Evolutionary conservation across 2,113 vertebrate species (phyloP).

Genomic region (Lethenteron reissneri): DNA sequence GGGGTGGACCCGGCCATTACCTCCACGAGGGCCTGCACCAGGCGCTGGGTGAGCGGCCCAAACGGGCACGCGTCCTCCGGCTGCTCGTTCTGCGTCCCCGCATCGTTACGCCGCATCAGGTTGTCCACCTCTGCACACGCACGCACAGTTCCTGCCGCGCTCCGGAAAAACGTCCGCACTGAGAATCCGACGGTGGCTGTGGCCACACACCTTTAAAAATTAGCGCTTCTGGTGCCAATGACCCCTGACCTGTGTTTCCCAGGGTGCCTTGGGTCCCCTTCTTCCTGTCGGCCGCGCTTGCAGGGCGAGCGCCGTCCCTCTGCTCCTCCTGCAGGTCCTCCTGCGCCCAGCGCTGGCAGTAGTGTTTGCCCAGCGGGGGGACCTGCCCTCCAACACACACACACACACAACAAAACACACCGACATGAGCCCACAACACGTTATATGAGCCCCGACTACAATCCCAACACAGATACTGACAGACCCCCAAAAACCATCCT

Average conservation of each 20-base stretch:
- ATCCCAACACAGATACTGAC: too few species aligned
- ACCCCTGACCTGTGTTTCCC: background rate
- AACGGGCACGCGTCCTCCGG: slow-evolving; percentile 88
- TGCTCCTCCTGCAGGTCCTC: slow-evolving; percentile 88
- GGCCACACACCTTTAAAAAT: too few species aligned
- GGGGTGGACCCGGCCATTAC: slow-evolving; percentile 20
- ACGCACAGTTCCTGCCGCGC: too few species aligned
- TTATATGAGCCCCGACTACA: background rate
- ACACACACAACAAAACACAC: background rate
- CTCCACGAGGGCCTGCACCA: slow-evolving; percentile 89
- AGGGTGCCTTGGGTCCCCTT: slow-evolving; percentile 65
- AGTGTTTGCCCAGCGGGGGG: slow-evolving; percentile 84
- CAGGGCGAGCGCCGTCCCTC: slow-evolving; percentile 60
- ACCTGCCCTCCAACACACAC: slow-evolving; percentile 25
- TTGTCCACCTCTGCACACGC: slow-evolving; percentile 54
- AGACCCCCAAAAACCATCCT: too few species aligned
- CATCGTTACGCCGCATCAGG: slow-evolving; percentile 50
- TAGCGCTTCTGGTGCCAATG: too few species aligned
- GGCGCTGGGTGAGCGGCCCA: slow-evolving; percentile 74
- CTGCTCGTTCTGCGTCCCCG: slow-evolving; percentile 75
- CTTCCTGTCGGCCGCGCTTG: slow-evolving; percentile 65
- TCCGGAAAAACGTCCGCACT: too few species aligned
- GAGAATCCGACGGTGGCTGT: too few species aligned
- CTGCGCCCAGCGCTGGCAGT: slow-evolving; percentile 90
- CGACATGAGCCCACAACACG: background rate